Conservation (phyloP, 2,888 invertebrate species). For the Cataglyphis cursor region DNA sequence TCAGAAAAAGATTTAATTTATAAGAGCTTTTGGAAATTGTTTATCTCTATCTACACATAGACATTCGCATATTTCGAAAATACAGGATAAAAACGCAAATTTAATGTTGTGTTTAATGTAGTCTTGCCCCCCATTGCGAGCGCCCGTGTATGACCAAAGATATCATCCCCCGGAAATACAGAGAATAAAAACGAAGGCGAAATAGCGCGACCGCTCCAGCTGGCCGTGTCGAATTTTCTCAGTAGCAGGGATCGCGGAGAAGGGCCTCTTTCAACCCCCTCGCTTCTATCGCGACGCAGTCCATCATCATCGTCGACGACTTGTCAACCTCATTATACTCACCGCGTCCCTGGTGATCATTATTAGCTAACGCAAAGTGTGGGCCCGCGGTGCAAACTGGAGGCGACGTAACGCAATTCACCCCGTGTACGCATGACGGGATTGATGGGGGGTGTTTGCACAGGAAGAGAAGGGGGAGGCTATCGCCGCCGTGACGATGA, state of each 20-base stretch:
- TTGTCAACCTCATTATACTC: constrained; percentile 73
- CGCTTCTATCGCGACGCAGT: constrained; percentile 63
- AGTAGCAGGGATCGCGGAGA: constrained; percentile 52
- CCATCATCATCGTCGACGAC: constrained; percentile 74
- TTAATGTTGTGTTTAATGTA: constrained; percentile 14
- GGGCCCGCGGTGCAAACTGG: constrained; percentile 61
- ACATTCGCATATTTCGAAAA: background rate
- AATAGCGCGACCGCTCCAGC: constrained; percentile 79
- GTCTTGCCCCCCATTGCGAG: constrained; percentile 23
- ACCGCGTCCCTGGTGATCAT: constrained; percentile 70
- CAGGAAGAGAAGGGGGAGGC: constrained; percentile 66
- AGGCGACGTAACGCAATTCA: constrained; percentile 72
- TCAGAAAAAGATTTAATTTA: background rate
- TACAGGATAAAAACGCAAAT: background rate
- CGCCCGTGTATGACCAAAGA: constrained; percentile 32
- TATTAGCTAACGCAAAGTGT: constrained; percentile 66
- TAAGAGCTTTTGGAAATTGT: background rate
- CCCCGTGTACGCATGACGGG: constrained; percentile 62
- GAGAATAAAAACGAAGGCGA: constrained; percentile 65
- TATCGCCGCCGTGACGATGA: constrained; percentile 49
- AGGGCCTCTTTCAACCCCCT: constrained; percentile 74
- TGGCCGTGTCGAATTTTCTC: constrained; percentile 85
- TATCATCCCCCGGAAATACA: constrained; percentile 63
- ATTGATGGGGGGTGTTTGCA: constrained; percentile 59
- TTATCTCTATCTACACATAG: background rate